Evolutionary conservation across 2,113 vertebrate genomes (phyloP).

Genomic region (Oncorhynchus keta): DNA sequence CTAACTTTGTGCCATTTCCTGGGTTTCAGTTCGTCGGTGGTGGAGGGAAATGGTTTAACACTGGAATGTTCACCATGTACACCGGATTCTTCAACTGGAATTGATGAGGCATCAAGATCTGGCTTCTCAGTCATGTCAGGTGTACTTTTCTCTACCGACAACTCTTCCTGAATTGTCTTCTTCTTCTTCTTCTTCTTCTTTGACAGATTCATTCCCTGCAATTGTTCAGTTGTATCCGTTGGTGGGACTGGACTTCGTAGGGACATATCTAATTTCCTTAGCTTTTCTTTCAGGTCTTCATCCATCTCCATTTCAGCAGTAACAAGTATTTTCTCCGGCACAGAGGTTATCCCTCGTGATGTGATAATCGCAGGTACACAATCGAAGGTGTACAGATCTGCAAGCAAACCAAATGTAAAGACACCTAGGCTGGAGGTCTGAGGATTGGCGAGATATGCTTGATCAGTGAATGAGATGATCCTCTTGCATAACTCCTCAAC

Average conservation of each 20-base stretch:
- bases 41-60: not conserved
- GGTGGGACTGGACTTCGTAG: slow-evolving; percentile 1
- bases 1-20: slow-evolving; percentile 3
- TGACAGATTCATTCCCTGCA: not conserved
- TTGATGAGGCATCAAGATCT: not conserved
- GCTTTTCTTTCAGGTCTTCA: slow-evolving; percentile 47
- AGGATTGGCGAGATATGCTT: not conserved
- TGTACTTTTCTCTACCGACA: not conserved
- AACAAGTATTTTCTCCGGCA: slow-evolving; percentile 50
- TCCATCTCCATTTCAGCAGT: slow-evolving; percentile 36
- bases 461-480: slow-evolving; percentile 31
- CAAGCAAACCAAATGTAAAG: slow-evolving; percentile 36
- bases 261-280: slow-evolving; percentile 27
- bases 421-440: not conserved
- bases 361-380: slow-evolving; percentile 8
- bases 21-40: fast-evolving
- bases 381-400: slow-evolving; percentile 32
- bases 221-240: not conserved
- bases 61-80: not conserved
- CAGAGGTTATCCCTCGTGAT: slow-evolving; percentile 35
- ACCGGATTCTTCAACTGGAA: slow-evolving; percentile 4
- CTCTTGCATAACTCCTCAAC: slow-evolving; percentile 35
- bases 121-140: not conserved
- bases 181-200: slow-evolving; percentile 40
- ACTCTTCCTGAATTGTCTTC: slow-evolving; percentile 25